Conservation (phyloP, 1,140 invertebrate species). For the Megathymus violae region DNA sequence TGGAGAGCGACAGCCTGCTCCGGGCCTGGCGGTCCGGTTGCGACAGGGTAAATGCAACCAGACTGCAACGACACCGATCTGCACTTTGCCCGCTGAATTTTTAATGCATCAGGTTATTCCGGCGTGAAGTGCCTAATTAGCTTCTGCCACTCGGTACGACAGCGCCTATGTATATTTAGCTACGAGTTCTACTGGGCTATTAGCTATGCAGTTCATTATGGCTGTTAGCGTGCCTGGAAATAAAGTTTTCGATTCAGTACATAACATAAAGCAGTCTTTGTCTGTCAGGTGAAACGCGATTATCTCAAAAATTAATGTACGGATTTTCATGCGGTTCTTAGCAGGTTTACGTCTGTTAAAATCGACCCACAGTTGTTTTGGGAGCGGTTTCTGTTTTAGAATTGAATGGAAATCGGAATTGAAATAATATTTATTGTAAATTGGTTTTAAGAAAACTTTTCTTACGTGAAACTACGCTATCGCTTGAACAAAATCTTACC, state of each 20-base stretch:
- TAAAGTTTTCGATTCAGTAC: slow-evolving; percentile 18
- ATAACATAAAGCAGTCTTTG: too few relatives aligned
- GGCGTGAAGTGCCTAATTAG: slow-evolving; percentile 65
- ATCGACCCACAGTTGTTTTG: too few relatives aligned
- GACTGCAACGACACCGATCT: slow-evolving; percentile 71
- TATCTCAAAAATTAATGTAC: too few relatives aligned
- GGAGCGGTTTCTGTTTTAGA: too few relatives aligned
- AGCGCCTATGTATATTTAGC: slow-evolving; percentile 34
- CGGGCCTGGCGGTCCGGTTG: slow-evolving; percentile 49
- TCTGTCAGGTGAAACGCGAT: too few relatives aligned
- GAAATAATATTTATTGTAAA: too few relatives aligned
- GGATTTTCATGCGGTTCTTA: too few relatives aligned
- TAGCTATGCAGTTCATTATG: slow-evolving; percentile 31
- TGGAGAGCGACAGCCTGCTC: slow-evolving; percentile 54
- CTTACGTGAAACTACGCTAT: too few relatives aligned
- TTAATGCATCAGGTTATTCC: slow-evolving; percentile 71
- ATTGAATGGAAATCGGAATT: too few relatives aligned
- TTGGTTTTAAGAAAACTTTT: too few relatives aligned
- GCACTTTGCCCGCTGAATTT: slow-evolving; percentile 74
- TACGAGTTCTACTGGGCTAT: slow-evolving; percentile 27
- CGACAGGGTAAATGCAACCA: slow-evolving; percentile 64
- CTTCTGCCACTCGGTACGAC: slow-evolving; percentile 49
- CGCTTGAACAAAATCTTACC: too few relatives aligned
- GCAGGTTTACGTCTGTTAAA: too few relatives aligned
- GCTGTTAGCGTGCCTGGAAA: slow-evolving; percentile 24